A percentile compares a stretch with the other conserved stretches of the same genome.
Conservation (phyloP, 2,113 vertebrate genomes). For the Panthera uncia region DNA sequence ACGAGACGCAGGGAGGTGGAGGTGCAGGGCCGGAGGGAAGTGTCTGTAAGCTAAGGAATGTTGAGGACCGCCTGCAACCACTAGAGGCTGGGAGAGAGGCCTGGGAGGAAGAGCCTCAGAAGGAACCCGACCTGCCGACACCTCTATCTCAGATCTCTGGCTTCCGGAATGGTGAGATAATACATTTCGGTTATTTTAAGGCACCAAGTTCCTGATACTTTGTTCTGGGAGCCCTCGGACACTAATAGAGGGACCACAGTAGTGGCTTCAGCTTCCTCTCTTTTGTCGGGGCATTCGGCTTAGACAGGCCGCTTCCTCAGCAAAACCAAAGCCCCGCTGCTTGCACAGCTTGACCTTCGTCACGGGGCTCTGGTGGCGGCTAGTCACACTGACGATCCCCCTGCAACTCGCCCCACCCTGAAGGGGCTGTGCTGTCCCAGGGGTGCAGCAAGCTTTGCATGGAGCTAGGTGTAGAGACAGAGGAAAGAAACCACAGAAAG, state of each 20-base stretch:
- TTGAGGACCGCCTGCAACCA: fast-evolving
- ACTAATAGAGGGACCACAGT: fast-evolving
- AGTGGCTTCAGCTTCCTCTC: not conserved
- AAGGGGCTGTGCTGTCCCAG: not conserved
- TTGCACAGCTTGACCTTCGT: not conserved
- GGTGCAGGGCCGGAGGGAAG: not conserved
- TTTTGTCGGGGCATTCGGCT: not conserved
- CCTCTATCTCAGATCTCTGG: not conserved
- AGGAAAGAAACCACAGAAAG: not conserved
- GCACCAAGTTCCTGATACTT: not conserved
- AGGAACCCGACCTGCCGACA: not conserved
- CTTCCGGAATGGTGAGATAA: not conserved
- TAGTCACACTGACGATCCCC: not conserved
- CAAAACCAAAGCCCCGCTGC: not conserved
- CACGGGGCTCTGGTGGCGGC: fast-evolving
- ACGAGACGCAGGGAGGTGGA: no score
- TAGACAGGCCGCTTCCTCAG: not conserved
- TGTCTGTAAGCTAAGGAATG: fast-evolving
- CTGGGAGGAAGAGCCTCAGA: not conserved
- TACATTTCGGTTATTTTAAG: not conserved
- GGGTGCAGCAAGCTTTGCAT: not conserved
- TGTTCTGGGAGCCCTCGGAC: not conserved
- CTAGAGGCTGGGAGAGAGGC: not conserved
- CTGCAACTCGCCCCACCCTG: fast-evolving
- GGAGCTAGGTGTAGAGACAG: not conserved